Evolutionary conservation across 1,140 invertebrate genomes (phyloP), one percentile per base, ranked within the genome.

Genomic region (Brachionus rubens): DNA sequence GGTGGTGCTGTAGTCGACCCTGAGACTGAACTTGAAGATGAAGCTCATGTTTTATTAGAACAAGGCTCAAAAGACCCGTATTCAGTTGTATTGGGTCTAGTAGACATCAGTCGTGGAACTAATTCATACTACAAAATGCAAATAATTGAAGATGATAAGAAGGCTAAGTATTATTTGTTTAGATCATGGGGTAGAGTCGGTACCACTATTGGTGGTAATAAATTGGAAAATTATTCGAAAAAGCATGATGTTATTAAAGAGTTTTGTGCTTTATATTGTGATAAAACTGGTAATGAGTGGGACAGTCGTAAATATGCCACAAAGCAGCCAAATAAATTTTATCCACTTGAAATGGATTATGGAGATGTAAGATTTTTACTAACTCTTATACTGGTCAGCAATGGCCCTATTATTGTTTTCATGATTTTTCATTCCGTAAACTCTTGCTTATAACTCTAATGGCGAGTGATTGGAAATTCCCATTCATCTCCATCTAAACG

Each of bases 51-150:
- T 7, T 91, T 91, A 81, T 72, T 81, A 47, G 81, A 83, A 62
- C 77, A 67, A 70, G 79, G 81, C 75, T 80, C 79, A 7, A 81
- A 83, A 28, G 47, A 54, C n/a, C 79, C 91, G 78, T 96, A 90
- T 81, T 91, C 88, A 40, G 89, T 87, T 56, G 90, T 93, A 0
- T 88, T 98, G 4, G 90, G 91, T 21, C 83, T 90, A 78, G 93
- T 93, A 1, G 92, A 97, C 82, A 88, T 98, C 41, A 89, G 91
- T 76, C 87, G 85, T 9, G 90, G 91, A 59, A 93, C 91, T 80
- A 99, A 99, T 83, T 94, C 92, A 4, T 99, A 88, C 83, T 98
- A 99, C 83, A 98, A 98, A 83, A 78, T 98, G 33, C 96, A 98
- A 84, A 82, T 97, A 40, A 84, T 98, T 12, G 88, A 95, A 82